A percentile compares a stretch with the other conserved stretches of the same genome.
phyloP scores from a whole-genome alignment of 2,797 vertebrate genomes.

The Tolypeutes matacus region DNA sequence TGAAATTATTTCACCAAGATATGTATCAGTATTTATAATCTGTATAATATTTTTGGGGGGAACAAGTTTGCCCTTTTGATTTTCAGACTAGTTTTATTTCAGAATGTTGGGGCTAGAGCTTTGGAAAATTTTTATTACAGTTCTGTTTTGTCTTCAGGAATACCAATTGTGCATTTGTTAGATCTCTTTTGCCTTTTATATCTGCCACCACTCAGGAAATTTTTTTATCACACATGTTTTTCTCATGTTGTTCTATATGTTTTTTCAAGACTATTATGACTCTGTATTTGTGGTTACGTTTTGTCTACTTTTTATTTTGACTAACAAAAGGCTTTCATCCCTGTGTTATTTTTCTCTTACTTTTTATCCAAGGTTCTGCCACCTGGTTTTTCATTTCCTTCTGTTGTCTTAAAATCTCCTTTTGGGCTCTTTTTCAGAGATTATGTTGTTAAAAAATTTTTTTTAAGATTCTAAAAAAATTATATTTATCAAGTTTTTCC shows the following conservation, averaged over 20 bases:
- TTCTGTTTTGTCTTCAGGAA: background rate
- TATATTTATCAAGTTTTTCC: slow-evolving; percentile 16
- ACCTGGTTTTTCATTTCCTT: background rate
- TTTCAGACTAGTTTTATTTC: background rate
- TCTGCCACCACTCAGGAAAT: background rate
- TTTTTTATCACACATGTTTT: background rate
- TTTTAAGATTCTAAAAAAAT: slow-evolving; percentile 8
- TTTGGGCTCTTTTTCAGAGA: background rate
- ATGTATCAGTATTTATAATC: background rate
- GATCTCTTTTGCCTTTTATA: background rate
- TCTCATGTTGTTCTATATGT: background rate
- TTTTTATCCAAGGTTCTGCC: background rate
- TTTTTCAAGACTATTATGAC: background rate
- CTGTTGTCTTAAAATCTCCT: background rate
- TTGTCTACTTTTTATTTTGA: background rate
- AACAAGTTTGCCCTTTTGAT: background rate
- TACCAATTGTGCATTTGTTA: background rate
- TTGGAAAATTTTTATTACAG: background rate
- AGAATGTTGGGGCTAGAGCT: background rate
- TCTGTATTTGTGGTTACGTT: slow-evolving; percentile 5
- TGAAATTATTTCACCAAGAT: slow-evolving; percentile 13
- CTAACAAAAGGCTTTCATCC: background rate
- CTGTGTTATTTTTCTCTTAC: background rate
- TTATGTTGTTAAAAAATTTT: background rate
- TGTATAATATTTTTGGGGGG: background rate